These are phyloP conservation scores for Spondyliosoma cantharus DNA, from an alignment of 2,797 vertebrate species.

Conservation along the genomic window DNA sequence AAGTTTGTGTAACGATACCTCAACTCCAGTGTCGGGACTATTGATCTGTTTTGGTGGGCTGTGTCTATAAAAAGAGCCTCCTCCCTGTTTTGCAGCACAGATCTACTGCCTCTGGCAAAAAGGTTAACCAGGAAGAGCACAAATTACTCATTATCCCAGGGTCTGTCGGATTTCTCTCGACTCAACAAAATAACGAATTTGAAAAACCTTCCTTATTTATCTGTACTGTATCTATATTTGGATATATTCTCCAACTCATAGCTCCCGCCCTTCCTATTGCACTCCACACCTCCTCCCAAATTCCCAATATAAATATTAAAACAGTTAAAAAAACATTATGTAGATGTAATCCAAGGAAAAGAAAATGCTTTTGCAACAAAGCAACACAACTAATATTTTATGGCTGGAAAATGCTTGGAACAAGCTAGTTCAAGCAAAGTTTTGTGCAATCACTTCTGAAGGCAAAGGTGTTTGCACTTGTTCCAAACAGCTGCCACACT, in stretches of 20 bases:
- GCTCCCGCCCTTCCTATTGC: background rate
- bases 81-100: conserved; percentile 39
- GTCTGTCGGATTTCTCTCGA: conserved; percentile 50
- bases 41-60: conserved; percentile 65
- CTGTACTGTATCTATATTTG: conserved; percentile 14
- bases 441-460: background rate
- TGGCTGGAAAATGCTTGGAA: background rate
- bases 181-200: conserved; percentile 41
- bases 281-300: background rate
- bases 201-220: background rate
- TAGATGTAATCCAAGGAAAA: background rate
- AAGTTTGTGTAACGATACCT: conserved; percentile 40
- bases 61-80: conserved; percentile 73
- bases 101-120: conserved; percentile 35
- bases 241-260: background rate
- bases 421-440: background rate
- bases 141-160: conserved; percentile 33
- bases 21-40: conserved; percentile 55
- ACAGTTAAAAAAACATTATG: background rate
- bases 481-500: background rate
- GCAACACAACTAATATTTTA: conserved; percentile 3
- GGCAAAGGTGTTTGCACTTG: background rate
- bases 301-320: background rate
- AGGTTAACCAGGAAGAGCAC: conserved; percentile 37
- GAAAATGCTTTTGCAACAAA: background rate